Percentiles rank a stretch among this genome's conserved stretches.
Conservation (phyloP, 2,113 vertebrate species). For the Microtus ochrogaster region DNA sequence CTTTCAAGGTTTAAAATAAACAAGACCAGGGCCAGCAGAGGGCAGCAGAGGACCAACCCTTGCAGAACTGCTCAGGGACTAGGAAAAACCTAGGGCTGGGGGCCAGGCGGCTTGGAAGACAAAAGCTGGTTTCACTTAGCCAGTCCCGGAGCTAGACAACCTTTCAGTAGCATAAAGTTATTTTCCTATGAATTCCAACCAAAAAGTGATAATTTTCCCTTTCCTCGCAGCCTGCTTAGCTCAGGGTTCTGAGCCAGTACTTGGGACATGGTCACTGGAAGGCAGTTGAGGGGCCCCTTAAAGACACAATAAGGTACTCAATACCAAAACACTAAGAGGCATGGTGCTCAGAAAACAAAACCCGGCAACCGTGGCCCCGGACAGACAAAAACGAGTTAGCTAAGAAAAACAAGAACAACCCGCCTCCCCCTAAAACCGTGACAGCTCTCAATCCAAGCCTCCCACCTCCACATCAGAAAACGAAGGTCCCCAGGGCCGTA, state of each 20-base stretch:
- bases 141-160: rapidly evolving
- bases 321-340: background rate
- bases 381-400: background rate
- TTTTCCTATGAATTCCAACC: background rate
- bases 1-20: background rate
- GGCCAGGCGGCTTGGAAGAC: background rate
- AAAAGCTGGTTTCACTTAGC: rapidly evolving
- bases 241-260: background rate
- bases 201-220: background rate
- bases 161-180: too few relatives aligned
- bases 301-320: background rate
- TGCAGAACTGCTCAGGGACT: rapidly evolving
- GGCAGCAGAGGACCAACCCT: conserved; percentile 6
- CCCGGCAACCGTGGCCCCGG: background rate
- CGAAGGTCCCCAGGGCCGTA: background rate
- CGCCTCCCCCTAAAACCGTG: background rate
- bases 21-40: conserved; percentile 39
- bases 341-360: background rate
- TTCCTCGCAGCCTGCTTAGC: background rate
- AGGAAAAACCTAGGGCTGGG: background rate
- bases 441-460: background rate
- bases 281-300: too few relatives aligned
- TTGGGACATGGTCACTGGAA: background rate
- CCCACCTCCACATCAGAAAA: background rate
- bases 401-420: background rate